A percentile compares a stretch with the other conserved stretches of the same genome.
phyloP scores from a whole-genome alignment of 2,888 invertebrate genomes.

The Drosophila nr. perissopoda region DNA sequence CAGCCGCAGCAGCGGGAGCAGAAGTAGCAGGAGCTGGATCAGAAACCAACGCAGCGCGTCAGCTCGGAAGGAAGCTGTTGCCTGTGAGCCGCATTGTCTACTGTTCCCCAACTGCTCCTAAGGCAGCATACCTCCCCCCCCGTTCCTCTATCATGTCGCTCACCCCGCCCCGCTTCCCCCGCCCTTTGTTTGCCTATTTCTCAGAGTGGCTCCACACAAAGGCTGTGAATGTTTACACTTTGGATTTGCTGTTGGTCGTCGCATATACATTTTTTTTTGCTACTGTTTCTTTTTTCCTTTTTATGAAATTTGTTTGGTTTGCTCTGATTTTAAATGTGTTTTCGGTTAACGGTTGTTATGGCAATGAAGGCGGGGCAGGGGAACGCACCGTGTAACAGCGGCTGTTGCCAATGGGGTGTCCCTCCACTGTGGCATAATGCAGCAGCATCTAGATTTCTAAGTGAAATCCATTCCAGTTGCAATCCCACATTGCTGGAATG shows the following conservation, averaged over 20 bases:
- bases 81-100: constrained; percentile 56
- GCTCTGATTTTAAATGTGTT: constrained; percentile 73
- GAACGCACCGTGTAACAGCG: constrained; percentile 57
- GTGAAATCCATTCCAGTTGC: constrained; percentile 47
- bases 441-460: constrained; percentile 48
- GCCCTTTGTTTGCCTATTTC: constrained; percentile 29
- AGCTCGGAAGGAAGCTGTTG: constrained; percentile 79
- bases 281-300: constrained; percentile 32
- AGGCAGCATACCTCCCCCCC: not conserved
- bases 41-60: constrained; percentile 53
- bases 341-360: constrained; percentile 78
- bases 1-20: not conserved
- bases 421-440: constrained; percentile 19
- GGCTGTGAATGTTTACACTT: constrained; percentile 82
- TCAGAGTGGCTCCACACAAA: constrained; percentile 50
- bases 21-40: not conserved
- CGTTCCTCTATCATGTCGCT: not conserved
- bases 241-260: constrained; percentile 76
- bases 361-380: constrained; percentile 49
- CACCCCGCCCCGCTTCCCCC: not conserved
- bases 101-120: not conserved
- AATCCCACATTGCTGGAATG: constrained; percentile 17
- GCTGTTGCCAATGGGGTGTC: constrained; percentile 62
- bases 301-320: constrained; percentile 67
- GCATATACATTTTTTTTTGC: constrained; percentile 29